Base-by-base conservation (phyloP, 2,888 invertebrate species). In the Drosophila ustulata region DNA sequence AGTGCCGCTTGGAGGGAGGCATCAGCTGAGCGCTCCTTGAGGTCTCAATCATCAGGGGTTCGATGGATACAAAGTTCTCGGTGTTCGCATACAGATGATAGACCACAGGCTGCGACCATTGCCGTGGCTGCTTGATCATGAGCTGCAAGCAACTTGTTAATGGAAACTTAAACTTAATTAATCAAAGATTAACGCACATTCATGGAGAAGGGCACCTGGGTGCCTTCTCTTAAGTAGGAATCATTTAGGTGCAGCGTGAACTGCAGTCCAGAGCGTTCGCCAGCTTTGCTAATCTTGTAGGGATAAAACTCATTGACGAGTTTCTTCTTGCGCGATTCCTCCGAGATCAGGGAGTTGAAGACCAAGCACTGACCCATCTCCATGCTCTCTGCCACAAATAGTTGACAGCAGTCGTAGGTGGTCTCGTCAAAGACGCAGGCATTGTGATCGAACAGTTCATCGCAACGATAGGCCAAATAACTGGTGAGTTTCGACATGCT, bases 361-460 rank as follows among this genome's bases (percentile, higher is more conserved):
- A 93, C 91, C 83, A 92, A 89, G 56, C 93, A 93, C 28, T 34
- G 32, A 0, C 93, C 93, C 49, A 89, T 90, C 32, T 92, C 92
- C 1, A 92, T 93, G 61, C 81, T 89, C 72, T 93, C 93, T 3
- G 86, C 70, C 45, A 93, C 90, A 71, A 93, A 93, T 3, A 93
- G 79, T 25, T 91, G 89, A 66, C 93, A 93, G 66, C 93, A 93
- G 11, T 93, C 89, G 13, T 91, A 80, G 9, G 80, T 61, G 5
- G 88, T 80, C 39, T 91, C 90, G 8, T 93, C 91, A 89, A 93
- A 93, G 88, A 90, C 83, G 53, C 93, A 93, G 8, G 81, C 73
- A 4, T 50, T 51, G 7, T 91, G 90, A 1, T 91, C 46, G 51
- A 93, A 91, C 2, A 93, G 62, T 45, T 93, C 93, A 3, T 93